Evolutionary conservation across 2,888 invertebrate genomes (phyloP), one percentile per base, ranked within the genome.

Genomic region (Keiferia lycopersicella): DNA sequence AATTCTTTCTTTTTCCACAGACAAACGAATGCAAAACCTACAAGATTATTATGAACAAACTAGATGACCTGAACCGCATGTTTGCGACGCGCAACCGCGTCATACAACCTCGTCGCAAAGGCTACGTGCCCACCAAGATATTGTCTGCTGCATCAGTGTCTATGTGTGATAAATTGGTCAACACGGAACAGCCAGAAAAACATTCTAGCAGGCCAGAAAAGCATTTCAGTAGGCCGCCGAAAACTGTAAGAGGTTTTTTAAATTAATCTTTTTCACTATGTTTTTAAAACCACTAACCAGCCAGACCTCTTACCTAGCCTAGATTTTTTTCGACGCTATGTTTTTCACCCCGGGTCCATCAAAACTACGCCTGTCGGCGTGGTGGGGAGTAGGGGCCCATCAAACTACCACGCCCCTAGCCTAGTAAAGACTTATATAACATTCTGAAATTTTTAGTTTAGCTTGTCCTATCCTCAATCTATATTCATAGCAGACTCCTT

Each of bases 1-100:
- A n/a, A n/a, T 30, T 4, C 3, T 8, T 8, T 34, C 34, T 34
- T 10, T 10, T n/a, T 60, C 60, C 50, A 0, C 77, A 88, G 88
- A 70, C 77, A 16, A 79, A 84, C 8, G 83, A 88, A 51, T 88
- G 85, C 74, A 86, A 84, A 66, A 90, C 90, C 0, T 90, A 90
- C 80, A 87, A 88, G 75, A 85, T 90, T 64, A 88, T 90, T 73
- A 86, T 89, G 87, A 79, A 73, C 30, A 88, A 87, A 72, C 67
- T 90, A 69, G 88, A 89, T 71, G 89, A 90, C 70, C 64, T 90
- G 69, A 82, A 81, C 71, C 81, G 79, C 0, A 61, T 83, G 71
- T 82, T 85, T 68, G 69, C 67, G 26, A 60, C 64, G 22, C 70
- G 56, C 65, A 62, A 38, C 8, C 51, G 62, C 30, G 11, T 16